Evolutionary conservation across 35 echinoderm and acorn worm species (phyloP), one percentile per base, ranked within the genome.

Genomic region (Apostichopus californicus): DNA sequence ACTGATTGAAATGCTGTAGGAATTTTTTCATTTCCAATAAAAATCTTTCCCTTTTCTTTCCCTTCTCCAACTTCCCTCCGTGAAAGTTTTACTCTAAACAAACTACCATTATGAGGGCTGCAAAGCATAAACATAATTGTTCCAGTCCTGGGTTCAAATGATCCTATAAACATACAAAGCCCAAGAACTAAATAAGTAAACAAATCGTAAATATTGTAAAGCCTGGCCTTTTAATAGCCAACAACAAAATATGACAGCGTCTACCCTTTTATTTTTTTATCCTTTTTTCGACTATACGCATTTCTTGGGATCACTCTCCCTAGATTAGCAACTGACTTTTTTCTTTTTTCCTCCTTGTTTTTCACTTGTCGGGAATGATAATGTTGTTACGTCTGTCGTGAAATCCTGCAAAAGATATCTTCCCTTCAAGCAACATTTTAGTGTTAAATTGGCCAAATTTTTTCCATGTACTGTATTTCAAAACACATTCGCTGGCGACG

Each of bases 31-130:
- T 72, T 64, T 73, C 86, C 86, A 89, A 89, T 89, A 89, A 89
- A 88, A 21, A 46, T 46, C 34, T 46, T 46, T 46, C 34, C 34
- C 34, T 46, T 46, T 46, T 46, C 64, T 64, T 73, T 89, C 8
- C 64, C 34, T 18, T 17, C 14, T 15, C 21, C 64, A 60, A 89
- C 81, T 28, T 89, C 61, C 86, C 60, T 46, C 57, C 20, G 13
- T 89, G 61, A 89, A 89, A 89, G 86, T 89, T 89, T 89, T 89
- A 89, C 86, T 89, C 86, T 89, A 89, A 89, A 89, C 86, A 89
- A 89, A 89, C 86, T 66, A 60, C 86, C 86, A 89, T 89, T 89
- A 89, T 64, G 72, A 66, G 86, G 63, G 28, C 86, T 89, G 86
- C 86, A 72, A 73, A 89, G 86, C 86, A 89, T 89, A 89, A 89